Evolutionary conservation across 2,888 invertebrate genomes (phyloP).

Genomic region (Ophion slaviceki): DNA sequence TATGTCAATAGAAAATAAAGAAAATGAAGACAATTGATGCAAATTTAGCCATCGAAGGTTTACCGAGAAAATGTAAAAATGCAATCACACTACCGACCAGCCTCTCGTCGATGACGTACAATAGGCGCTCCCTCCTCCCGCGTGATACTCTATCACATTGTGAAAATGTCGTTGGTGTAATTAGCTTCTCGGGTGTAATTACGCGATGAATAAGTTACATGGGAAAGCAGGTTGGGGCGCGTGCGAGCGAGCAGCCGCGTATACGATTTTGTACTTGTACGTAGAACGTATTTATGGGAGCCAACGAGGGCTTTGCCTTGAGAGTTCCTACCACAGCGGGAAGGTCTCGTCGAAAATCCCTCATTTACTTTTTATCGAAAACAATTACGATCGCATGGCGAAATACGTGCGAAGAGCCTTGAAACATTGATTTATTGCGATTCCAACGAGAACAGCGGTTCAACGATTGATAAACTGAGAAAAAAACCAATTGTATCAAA

Average conservation of each 20-base stretch:
- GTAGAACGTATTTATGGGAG: constrained; percentile 1
- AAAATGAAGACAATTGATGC: not conserved
- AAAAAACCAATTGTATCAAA: too few species aligned
- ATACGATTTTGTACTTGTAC: constrained; percentile 3
- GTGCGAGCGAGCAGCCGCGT: not conserved
- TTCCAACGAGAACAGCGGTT: constrained; percentile 11
- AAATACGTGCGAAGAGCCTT: constrained; percentile 17
- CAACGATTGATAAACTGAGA: not conserved
- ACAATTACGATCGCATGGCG: constrained; percentile 50
- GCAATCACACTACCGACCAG: constrained; percentile 8
- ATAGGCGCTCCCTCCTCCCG: not conserved
- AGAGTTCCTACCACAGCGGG: constrained; percentile 8
- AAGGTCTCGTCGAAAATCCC: constrained; percentile 43
- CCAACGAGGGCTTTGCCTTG: too few species aligned
- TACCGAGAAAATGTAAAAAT: constrained; percentile 12
- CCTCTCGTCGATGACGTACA: not conserved
- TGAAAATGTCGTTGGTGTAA: constrained; percentile 55
- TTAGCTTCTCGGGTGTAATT: constrained; percentile 55
- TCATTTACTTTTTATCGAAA: constrained; percentile 40
- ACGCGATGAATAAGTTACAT: constrained; percentile 45
- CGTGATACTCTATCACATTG: constrained; percentile 6
- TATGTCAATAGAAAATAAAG: not conserved
- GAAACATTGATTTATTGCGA: constrained; percentile 27
- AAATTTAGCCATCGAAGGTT: not conserved
- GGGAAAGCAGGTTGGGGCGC: constrained; percentile 40